These are phyloP conservation scores for Malurus splendens DNA, from an alignment of 2,797 vertebrate species.

Conservation along the genomic window DNA sequence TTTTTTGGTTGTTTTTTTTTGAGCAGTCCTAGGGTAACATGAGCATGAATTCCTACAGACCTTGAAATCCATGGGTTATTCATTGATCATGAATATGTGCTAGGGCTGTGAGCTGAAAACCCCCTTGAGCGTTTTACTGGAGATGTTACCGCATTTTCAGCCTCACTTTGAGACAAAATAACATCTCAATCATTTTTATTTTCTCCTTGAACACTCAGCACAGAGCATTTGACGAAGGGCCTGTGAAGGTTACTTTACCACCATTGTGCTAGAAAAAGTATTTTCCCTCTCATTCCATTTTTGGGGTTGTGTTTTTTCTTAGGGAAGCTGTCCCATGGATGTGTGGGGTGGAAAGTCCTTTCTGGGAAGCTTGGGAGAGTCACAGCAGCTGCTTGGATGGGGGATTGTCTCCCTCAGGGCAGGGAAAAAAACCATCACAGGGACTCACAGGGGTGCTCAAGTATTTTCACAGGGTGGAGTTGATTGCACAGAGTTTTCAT, in stretches of 20 bases:
- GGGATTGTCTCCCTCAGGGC: rapidly evolving
- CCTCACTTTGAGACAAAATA: constrained; percentile 21
- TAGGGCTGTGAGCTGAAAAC: constrained; percentile 15
- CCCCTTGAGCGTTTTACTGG: constrained; percentile 4
- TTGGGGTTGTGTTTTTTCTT: not conserved
- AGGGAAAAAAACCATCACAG: not conserved
- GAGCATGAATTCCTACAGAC: not conserved
- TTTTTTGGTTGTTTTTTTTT: not conserved
- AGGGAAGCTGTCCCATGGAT: not conserved
- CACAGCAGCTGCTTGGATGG: not conserved
- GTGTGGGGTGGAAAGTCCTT: not conserved
- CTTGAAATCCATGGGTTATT: constrained; percentile 38
- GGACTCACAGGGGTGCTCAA: not conserved
- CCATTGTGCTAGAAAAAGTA: not conserved
- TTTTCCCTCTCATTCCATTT: not conserved
- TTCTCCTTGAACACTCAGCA: not conserved
- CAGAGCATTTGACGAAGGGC: not conserved
- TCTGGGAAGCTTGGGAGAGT: not conserved
- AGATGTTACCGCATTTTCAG: constrained; percentile 17
- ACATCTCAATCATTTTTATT: constrained; percentile 25
- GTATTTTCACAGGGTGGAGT: not conserved
- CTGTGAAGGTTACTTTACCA: not conserved
- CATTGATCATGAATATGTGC: constrained; percentile 15
- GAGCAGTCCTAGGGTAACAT: not conserved
- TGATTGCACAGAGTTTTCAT: not conserved